Evolutionary conservation across 2,113 vertebrate species (phyloP).

Genomic region (Orycteropus afer): DNA sequence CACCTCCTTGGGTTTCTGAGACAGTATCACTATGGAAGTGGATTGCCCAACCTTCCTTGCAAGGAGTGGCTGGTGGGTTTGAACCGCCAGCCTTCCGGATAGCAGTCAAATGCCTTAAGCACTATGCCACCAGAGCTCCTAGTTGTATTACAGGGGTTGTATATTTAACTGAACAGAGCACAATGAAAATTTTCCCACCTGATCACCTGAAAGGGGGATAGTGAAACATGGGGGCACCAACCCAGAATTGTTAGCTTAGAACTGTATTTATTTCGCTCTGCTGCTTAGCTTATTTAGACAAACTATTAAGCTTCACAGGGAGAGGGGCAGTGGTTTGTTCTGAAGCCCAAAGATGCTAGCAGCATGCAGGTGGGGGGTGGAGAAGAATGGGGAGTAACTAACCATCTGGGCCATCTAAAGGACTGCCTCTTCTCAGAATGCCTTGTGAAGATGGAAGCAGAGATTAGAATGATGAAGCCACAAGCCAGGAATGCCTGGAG

Average conservation of each 20-base stretch:
- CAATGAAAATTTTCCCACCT: neutral
- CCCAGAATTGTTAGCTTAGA: neutral
- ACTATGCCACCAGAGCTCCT: too few relatives aligned
- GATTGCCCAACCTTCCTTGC: too few relatives aligned
- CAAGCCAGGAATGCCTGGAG: accelerated
- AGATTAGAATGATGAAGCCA: neutral
- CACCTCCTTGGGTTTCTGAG: too few relatives aligned
- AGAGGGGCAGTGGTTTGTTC: neutral
- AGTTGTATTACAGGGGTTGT: neutral
- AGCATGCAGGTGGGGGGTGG: neutral
- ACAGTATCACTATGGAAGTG: too few relatives aligned
- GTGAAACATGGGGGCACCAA: neutral
- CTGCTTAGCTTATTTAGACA: neutral
- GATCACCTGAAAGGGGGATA: neutral
- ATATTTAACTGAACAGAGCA: neutral
- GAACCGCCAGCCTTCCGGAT: too few relatives aligned
- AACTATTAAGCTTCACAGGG: neutral
- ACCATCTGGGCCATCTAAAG: neutral
- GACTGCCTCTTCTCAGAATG: neutral
- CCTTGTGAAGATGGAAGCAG: neutral
- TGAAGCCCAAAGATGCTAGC: neutral
- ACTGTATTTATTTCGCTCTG: neutral
- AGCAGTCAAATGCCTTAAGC: too few relatives aligned
- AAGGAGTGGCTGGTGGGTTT: too few relatives aligned
- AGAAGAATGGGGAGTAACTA: neutral